Percentiles rank a stretch among this genome's conserved stretches.
These are phyloP conservation scores for Psittacula cyanocephala DNA, from an alignment of 2,113 vertebrate genomes.

Conservation along the genomic window DNA sequence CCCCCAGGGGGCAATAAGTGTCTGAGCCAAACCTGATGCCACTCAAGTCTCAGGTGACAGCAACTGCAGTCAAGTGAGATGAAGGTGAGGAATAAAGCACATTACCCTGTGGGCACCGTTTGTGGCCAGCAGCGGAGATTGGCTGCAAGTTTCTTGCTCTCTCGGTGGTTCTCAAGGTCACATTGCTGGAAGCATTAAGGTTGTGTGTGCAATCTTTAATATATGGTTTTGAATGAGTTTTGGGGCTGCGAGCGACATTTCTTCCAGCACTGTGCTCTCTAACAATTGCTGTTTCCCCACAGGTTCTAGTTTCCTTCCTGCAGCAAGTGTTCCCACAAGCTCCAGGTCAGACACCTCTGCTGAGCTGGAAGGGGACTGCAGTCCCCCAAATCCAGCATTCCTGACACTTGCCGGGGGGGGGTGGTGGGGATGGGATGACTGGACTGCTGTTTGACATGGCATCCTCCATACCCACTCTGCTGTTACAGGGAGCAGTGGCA, in stretches of 20 bases:
- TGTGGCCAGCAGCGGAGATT: not conserved
- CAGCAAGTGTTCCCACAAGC: not conserved
- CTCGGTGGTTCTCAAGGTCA: not conserved
- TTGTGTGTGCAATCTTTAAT: not conserved
- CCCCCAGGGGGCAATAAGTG: not conserved
- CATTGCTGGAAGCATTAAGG: not conserved
- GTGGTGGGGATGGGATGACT: too few relatives aligned
- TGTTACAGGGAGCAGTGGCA: not conserved
- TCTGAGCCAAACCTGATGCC: not conserved
- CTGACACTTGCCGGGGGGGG: not conserved
- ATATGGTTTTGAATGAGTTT: not conserved
- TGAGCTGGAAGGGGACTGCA: not conserved
- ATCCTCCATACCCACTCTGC: not conserved
- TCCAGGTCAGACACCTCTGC: not conserved
- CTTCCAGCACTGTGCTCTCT: not conserved
- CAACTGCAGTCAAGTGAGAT: not conserved
- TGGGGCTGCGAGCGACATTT: not conserved
- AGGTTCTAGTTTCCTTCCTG: not conserved
- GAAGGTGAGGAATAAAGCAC: not conserved
- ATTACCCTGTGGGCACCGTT: rapidly evolving
- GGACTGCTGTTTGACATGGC: not conserved
- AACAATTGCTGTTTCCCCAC: not conserved
- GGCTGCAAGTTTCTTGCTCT: not conserved
- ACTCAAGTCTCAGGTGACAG: not conserved
- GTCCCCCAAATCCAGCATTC: not conserved